These are phyloP conservation scores for Furcifer pardalis DNA, from an alignment of 2,797 vertebrate species.

Conservation along the genomic window DNA sequence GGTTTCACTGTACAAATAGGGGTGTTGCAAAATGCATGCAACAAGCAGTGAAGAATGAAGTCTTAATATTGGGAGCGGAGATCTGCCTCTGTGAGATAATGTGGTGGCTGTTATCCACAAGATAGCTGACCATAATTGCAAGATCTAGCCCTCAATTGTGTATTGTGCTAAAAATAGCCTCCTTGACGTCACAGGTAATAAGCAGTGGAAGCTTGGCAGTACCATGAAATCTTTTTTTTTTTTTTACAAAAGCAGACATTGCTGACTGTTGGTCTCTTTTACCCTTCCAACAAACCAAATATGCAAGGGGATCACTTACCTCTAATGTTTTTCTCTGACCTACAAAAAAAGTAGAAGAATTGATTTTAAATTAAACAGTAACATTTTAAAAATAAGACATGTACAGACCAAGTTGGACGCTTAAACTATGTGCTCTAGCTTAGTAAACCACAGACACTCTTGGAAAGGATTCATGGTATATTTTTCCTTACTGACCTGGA, in stretches of 20 bases:
- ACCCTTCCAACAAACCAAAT: background rate
- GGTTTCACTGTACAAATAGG: background rate
- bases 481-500: conserved; percentile 63
- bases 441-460: too few relatives aligned
- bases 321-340: conserved; percentile 22
- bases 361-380: too few relatives aligned
- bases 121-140: background rate
- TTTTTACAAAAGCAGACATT: background rate
- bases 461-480: accelerated
- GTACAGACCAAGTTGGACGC: accelerated
- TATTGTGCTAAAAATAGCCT: background rate
- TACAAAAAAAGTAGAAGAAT: accelerated
- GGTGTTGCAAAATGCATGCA: background rate
- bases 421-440: accelerated
- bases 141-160: background rate
- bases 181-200: background rate
- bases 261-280: accelerated
- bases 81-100: background rate
- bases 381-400: background rate
- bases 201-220: background rate
- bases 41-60: background rate
- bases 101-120: background rate
- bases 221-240: background rate
- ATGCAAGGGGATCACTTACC: conserved; percentile 54
- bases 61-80: background rate